These are phyloP conservation scores for Mizuhopecten yessoensis DNA, from an alignment of 1,140 invertebrate genomes.

Conservation along the genomic window DNA sequence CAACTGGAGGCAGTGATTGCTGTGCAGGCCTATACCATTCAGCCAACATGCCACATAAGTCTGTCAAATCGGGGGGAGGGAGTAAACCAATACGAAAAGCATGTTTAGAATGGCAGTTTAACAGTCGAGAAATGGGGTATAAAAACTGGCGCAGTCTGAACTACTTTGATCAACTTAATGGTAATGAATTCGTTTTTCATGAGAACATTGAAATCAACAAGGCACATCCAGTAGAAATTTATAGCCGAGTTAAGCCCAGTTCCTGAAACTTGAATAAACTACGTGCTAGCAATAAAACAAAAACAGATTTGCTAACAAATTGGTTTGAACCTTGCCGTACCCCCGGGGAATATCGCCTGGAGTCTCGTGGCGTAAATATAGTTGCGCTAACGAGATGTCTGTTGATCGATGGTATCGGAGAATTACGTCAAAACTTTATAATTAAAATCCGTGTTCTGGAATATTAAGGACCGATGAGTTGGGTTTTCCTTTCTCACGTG, in stretches of 20 bases:
- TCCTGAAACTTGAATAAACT: slow-evolving; percentile 28
- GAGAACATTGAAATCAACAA: slow-evolving; percentile 33
- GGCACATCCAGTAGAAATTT: slow-evolving; percentile 11
- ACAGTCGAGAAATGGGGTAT: background rate
- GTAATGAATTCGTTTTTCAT: slow-evolving; percentile 33
- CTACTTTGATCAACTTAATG: slow-evolving; percentile 29
- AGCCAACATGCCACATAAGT: slow-evolving; percentile 20
- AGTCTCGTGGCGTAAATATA: background rate
- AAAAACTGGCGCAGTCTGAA: background rate
- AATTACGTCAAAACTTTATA: slow-evolving; percentile 21
- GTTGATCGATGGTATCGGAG: background rate
- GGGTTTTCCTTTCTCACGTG: background rate
- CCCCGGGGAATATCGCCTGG: slow-evolving; percentile 23
- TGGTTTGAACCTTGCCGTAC: slow-evolving; percentile 23
- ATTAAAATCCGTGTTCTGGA: background rate
- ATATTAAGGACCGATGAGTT: background rate
- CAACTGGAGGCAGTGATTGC: background rate
- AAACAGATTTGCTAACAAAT: slow-evolving; percentile 35
- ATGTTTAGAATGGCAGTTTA: slow-evolving; percentile 5
- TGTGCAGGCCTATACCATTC: background rate
- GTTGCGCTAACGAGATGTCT: background rate
- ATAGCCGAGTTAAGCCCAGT: slow-evolving; percentile 1
- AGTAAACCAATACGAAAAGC: slow-evolving; percentile 5
- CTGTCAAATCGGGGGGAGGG: background rate
- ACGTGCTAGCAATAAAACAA: slow-evolving; percentile 7